A percentile compares a stretch with the other conserved stretches of the same genome.
Conservation (phyloP, 2,113 vertebrate species). For the Poecile atricapillus region DNA sequence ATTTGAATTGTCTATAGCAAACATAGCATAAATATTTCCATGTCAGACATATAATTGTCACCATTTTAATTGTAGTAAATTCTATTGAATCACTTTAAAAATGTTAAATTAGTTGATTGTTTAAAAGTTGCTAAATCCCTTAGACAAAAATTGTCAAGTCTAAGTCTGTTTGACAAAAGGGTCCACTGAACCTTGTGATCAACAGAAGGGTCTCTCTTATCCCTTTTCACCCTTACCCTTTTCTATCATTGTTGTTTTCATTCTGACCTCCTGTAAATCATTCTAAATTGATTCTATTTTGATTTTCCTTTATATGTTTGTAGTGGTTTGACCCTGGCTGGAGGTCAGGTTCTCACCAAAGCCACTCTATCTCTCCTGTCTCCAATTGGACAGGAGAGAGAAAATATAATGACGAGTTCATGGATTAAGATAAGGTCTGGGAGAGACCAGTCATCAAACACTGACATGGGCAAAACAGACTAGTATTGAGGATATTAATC, state of each 20-base stretch:
- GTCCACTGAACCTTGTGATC: background rate
- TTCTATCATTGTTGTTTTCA: background rate
- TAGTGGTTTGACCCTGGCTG: background rate
- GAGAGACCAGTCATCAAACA: background rate
- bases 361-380: background rate
- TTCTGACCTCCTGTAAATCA: background rate
- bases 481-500: background rate
- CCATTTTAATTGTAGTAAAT: background rate
- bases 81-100: background rate
- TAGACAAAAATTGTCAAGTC: background rate
- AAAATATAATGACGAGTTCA: background rate
- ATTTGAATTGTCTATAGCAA: background rate
- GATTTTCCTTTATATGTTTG: background rate
- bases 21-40: background rate
- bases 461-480: rapidly evolving
- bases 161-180: background rate
- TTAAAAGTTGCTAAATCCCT: background rate
- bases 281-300: background rate
- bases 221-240: background rate
- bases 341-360: background rate
- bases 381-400: background rate
- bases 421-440: background rate
- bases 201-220: background rate
- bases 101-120: background rate
- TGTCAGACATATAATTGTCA: background rate